A percentile compares a stretch with the other conserved stretches of the same genome.
Evolutionary conservation across 2,888 invertebrate genomes (phyloP).

Genomic region (Phlogophora meticulosa): DNA sequence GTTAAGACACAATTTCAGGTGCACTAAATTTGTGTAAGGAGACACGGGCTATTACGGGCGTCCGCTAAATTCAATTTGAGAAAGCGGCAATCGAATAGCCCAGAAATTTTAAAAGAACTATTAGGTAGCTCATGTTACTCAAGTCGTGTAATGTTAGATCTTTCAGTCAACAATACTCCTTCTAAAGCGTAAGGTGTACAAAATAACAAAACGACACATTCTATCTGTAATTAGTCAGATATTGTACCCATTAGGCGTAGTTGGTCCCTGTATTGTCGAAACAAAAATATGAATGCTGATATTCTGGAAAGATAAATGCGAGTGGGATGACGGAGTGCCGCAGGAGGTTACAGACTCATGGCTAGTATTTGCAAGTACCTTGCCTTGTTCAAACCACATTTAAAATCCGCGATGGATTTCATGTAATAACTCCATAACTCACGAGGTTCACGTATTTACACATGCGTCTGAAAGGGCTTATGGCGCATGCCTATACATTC

Average conservation of each 20-base stretch:
- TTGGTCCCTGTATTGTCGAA: slow-evolving; percentile 58
- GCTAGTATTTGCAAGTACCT: slow-evolving; percentile 17
- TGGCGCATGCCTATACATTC: slow-evolving; percentile 60
- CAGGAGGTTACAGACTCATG: slow-evolving; percentile 22
- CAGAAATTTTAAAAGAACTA: too few relatives aligned
- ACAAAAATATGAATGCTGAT: slow-evolving; percentile 62
- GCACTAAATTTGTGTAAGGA: not conserved
- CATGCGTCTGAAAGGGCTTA: slow-evolving; percentile 64
- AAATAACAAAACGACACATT: slow-evolving; percentile 64
- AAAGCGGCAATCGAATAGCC: too few relatives aligned
- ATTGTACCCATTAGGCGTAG: slow-evolving; percentile 61
- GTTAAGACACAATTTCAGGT: not conserved
- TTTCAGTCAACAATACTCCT: too few relatives aligned
- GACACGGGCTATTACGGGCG: too few relatives aligned
- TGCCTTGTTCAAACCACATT: slow-evolving; percentile 43
- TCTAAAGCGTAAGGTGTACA: too few relatives aligned
- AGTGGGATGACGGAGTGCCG: slow-evolving; percentile 62
- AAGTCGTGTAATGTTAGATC: too few relatives aligned
- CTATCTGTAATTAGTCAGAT: slow-evolving; percentile 53
- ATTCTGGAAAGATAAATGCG: slow-evolving; percentile 58
- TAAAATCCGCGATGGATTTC: slow-evolving; percentile 57
- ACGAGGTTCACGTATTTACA: slow-evolving; percentile 64
- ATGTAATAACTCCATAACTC: not conserved
- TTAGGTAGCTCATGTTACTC: too few relatives aligned
- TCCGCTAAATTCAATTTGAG: too few relatives aligned